Evolutionary conservation across 1,140 invertebrate genomes (phyloP).

Genomic region (Diorhabda carinulata): DNA sequence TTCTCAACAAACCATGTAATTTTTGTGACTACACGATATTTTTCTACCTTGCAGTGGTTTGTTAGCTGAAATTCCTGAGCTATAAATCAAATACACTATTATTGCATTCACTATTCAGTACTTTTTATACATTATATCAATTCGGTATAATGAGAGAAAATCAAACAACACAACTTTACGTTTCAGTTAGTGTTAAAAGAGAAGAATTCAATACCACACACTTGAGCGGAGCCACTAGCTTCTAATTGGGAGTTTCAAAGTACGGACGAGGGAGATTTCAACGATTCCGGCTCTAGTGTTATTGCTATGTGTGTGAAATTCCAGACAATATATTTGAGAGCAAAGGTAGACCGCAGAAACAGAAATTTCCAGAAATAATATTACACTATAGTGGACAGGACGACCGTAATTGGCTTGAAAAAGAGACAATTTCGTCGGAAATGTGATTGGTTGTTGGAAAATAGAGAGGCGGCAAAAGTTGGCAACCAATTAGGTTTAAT

Average conservation of each 20-base stretch:
- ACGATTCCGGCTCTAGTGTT: neutral
- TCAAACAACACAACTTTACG: neutral
- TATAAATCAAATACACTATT: no score
- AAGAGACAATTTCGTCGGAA: conserved; percentile 12
- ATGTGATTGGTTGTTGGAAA: conserved; percentile 7
- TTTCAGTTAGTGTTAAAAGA: neutral
- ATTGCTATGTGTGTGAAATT: conserved; percentile 19
- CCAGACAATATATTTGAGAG: conserved; percentile 18
- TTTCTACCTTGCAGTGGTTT: no score
- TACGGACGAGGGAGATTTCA: conserved; percentile 12
- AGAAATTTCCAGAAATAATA: conserved; percentile 19
- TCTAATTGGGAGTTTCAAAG: conserved; percentile 17
- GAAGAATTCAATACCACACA: conserved; percentile 4
- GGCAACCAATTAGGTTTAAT: neutral
- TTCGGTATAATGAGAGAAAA: neutral
- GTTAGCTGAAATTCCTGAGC: no score
- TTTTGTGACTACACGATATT: no score
- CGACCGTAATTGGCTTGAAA: conserved; percentile 12
- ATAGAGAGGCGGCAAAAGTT: neutral
- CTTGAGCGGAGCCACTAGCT: conserved; percentile 10
- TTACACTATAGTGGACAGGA: conserved; percentile 11
- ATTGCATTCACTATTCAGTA: no score
- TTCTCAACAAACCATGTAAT: no score
- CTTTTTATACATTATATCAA: no score
- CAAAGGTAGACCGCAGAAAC: conserved; percentile 15